phyloP scores from a whole-genome alignment of 2,113 vertebrate genomes.

The Gadus macrocephalus region DNA sequence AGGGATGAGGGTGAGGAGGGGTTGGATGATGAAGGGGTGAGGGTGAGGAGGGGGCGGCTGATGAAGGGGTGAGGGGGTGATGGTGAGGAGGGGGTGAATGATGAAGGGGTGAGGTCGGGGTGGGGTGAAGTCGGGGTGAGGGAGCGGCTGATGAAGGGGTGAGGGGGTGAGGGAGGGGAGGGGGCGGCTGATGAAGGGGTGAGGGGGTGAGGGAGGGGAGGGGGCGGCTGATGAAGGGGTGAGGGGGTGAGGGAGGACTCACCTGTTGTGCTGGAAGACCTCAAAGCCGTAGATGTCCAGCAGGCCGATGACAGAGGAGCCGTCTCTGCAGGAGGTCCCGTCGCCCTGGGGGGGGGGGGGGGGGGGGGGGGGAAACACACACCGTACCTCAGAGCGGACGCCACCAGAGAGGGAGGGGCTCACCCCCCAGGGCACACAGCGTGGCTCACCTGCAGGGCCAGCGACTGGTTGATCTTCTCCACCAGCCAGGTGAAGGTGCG shows the following conservation, averaged over 20 bases:
- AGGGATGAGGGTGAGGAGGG: too few species aligned
- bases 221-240: too few species aligned
- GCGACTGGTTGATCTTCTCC: constrained; percentile 89
- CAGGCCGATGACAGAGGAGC: constrained; percentile 86
- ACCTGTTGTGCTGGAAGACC: constrained; percentile 96
- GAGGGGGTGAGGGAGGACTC: background rate
- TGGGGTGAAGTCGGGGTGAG: too few species aligned
- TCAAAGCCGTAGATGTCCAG: constrained; percentile 99
- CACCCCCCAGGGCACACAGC: background rate
- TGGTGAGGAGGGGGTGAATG: too few species aligned
- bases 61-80: background rate
- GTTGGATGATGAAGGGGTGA: background rate
- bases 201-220: too few species aligned
- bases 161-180: too few species aligned
- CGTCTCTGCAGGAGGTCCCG: constrained; percentile 79
- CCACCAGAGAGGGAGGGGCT: background rate
- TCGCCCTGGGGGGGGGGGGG: constrained; percentile 71
- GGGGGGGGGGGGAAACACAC: background rate
- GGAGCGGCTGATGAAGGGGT: background rate
- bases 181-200: too few species aligned
- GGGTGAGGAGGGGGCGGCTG: background rate
- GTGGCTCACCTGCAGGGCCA: constrained; percentile 82
- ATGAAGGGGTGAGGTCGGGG: too few species aligned
- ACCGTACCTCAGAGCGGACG: background rate
- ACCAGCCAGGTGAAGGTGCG: constrained; percentile 95